Base-by-base conservation (phyloP, 2,113 vertebrate species). In the Neodon shergylaensis region DNA sequence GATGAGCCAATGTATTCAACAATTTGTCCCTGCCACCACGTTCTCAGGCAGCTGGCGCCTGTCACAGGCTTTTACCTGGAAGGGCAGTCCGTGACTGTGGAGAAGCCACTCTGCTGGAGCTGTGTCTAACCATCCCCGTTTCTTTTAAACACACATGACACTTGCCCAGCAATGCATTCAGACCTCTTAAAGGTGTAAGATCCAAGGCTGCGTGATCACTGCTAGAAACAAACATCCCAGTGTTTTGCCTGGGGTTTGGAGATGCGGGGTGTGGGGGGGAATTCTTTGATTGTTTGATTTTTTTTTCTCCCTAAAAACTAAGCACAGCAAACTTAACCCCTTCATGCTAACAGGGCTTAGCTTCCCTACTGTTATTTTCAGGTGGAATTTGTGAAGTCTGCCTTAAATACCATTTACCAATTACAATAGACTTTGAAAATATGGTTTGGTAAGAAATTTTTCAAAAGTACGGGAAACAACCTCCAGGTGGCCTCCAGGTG, bases 1-100 rank as follows among this genome's bases (percentile, higher is more conserved):
- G 97, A 98, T 99, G 98, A 99, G 97, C 99, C 98, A 98, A 92
- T 93, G 68, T 96, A 96, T 96, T 98, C 98, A 97, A 98, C 97
- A 96, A 91, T 98, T 97, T 97, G 93, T 97, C 97, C 90, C 91
- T 96, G 94, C 96, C 97, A 86, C 94, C 95, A 94, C 92, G 94
- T 94, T 98, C 97, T 70, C 81, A 96, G 77, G 97, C 88, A 93
- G 98, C 94, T 68, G 83, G 97, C 63, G 93, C 91, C 91, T 61
- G 26, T 39, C 89, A 85, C 2, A 24, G 94, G 97, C 52, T 82
- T 76, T 44, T 84, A 72, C 91, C 97, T 97, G 73, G 42, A 87
- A n/a, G 65, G 88, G 91, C 95, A 97, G 74, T 78, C 86, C 10
- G 70, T 61, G 74, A 95, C 85, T 83, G 91, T 85, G 90, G 3